Conservation (phyloP, 2,797 vertebrate genomes). For the Acanthiza pusilla region DNA sequence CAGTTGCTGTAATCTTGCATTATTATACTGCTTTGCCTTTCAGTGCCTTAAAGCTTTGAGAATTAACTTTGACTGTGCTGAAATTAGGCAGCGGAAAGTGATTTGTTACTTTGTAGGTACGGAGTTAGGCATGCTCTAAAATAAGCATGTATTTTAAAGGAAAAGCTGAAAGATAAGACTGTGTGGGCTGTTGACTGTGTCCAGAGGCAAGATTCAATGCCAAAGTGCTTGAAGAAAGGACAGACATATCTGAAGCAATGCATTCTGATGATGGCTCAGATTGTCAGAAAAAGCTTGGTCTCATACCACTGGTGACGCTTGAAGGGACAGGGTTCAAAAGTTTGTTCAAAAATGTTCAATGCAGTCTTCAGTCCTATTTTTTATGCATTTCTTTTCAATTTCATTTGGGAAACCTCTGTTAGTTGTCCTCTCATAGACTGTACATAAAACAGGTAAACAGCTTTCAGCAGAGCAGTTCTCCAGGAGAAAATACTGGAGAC, state of each 20-base stretch:
- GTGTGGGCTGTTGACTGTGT: neutral
- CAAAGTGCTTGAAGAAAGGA: neutral
- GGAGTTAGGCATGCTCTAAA: neutral
- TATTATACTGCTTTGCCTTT: neutral
- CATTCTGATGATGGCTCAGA: neutral
- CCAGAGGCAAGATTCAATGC: neutral
- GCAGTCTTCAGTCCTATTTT: neutral
- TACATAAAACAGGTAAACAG: neutral
- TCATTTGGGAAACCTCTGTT: neutral
- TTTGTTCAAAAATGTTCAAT: neutral
- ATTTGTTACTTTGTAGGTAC: neutral
- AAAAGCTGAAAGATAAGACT: neutral
- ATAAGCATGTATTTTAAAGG: neutral
- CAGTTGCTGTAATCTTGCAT: constrained; percentile 3
- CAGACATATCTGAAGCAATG: neutral
- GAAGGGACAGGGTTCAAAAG: neutral
- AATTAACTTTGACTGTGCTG: constrained; percentile 1
- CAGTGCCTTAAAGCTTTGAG: constrained; percentile 16
- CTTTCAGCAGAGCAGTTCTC: neutral
- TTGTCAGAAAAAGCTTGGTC: neutral
- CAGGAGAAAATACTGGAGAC: neutral
- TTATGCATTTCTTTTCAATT: neutral
- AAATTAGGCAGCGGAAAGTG: neutral
- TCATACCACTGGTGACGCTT: neutral
- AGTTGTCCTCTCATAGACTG: neutral